A percentile compares a stretch with the other conserved stretches of the same genome.
Evolutionary conservation across 2,113 vertebrate species (phyloP).

Genomic region (Xiphophorus maculatus): DNA sequence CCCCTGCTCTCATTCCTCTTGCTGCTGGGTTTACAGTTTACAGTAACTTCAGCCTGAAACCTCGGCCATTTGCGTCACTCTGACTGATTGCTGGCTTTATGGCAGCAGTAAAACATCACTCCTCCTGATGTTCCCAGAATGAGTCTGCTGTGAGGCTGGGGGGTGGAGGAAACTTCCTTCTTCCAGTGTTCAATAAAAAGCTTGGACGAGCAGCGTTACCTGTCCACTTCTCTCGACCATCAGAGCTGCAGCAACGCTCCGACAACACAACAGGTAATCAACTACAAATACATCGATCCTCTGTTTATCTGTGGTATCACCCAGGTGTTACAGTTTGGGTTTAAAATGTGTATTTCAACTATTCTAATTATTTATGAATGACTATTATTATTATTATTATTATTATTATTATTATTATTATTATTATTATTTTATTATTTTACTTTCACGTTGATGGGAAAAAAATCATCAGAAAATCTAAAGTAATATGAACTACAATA

Average conservation of each 20-base stretch:
- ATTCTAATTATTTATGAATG: no score
- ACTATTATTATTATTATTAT: no score
- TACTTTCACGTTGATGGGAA: neutral
- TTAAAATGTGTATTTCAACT: neutral
- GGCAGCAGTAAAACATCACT: neutral
- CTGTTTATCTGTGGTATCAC: neutral
- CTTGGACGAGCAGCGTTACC: neutral
- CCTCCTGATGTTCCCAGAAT: neutral
- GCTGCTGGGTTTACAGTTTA: neutral
- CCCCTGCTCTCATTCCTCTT: neutral
- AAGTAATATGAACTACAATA: neutral
- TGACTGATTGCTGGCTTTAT: conserved; percentile 8
- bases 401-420: neutral
- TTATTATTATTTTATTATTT: neutral
- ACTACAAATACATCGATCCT: neutral
- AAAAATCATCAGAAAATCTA: neutral
- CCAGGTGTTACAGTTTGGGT: neutral
- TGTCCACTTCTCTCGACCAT: conserved; percentile 44
- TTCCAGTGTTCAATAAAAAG: conserved; percentile 30
- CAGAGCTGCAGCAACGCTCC: conserved; percentile 26
- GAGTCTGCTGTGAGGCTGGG: neutral
- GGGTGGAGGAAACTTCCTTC: no score
- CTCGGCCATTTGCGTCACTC: conserved; percentile 10
- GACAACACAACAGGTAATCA: conserved; percentile 21
- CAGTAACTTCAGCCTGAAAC: neutral